A percentile compares a stretch with the other conserved stretches of the same genome.
These are phyloP conservation scores for Formica aserva DNA, from an alignment of 2,888 invertebrate species.

Conservation along the genomic window DNA sequence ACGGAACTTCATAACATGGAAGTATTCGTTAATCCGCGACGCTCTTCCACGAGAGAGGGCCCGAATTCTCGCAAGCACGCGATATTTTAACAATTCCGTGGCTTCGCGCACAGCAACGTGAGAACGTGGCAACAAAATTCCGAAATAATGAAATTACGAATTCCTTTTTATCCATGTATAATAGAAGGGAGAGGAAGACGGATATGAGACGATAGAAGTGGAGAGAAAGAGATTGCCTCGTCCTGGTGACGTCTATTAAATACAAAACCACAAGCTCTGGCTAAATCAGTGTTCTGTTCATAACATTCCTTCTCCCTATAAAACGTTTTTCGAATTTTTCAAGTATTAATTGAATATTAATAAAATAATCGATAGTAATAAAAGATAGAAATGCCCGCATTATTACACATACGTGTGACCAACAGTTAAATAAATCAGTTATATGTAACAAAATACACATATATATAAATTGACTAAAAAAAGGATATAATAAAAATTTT, in stretches of 20 bases:
- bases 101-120: slow-evolving; percentile 11
- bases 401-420: neutral
- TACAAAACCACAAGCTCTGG: slow-evolving; percentile 33
- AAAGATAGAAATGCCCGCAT: neutral
- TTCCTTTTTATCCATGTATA: slow-evolving; percentile 26
- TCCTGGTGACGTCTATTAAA: slow-evolving; percentile 30
- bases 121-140: slow-evolving; percentile 42
- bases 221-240: neutral
- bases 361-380: neutral
- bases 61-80: slow-evolving; percentile 14
- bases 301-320: slow-evolving; percentile 17
- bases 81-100: slow-evolving; percentile 38
- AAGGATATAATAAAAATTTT: neutral
- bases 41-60: neutral
- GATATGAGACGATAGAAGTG: neutral
- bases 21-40: slow-evolving; percentile 19
- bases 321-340: neutral
- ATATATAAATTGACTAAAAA: too few relatives aligned
- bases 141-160: slow-evolving; percentile 44
- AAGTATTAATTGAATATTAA: neutral
- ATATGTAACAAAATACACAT: too few relatives aligned
- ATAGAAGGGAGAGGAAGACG: neutral
- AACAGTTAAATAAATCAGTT: neutral
- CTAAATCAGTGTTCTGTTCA: neutral
- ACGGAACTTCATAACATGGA: slow-evolving; percentile 32